Evolutionary conservation across 2,888 invertebrate genomes (phyloP), one percentile per base, ranked within the genome.

Genomic region (Zhuqinia jingwanae): DNA sequence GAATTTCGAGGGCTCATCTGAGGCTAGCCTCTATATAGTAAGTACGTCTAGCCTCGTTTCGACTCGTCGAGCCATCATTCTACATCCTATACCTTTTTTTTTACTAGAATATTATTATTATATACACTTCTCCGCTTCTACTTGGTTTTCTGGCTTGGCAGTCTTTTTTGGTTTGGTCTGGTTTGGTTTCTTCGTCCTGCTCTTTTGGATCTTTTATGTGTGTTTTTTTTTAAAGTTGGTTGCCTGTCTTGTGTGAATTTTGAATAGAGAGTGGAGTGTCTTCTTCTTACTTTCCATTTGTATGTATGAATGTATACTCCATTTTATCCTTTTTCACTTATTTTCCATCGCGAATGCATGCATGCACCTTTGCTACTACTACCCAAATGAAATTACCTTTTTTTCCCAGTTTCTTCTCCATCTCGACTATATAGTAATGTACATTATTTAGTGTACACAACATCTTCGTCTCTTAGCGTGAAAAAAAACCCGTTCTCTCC

Each of bases 1-100:
- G 82, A 75, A 10, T 82, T 82, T 76, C 63, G 63, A 82, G 82
- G 84, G 78, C 78, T 78, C 84, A 84, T 84, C 84, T 84, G 84
- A 84, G 84, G 84, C 47, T 70, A 78, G 56, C 84, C 70, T 84
- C 17, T 42, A 65, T 22, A 56, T 60, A 60, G 22, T 22, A 25
- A 45, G 25, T 75, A n/a, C n/a, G n/a, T n/a, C n/a, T n/a, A 22
- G 25, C 36, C 36, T 36, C n/a, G 25, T 47, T 13, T 75, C 27
- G 17, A 13, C 22, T 53, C 50, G 50, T n/a, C 70, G 22, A 36
- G 8, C 68, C 20, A 56, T 56, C 53, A n/a, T 56, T 8, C 20
- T n/a, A n/a, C 53, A 1, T n/a, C n/a, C 20, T 56, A 8, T 17
- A 20, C 22, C 60, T 30, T 30, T 63, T 6, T 17, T 81, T 58